A percentile compares a stretch with the other conserved stretches of the same genome.
Evolutionary conservation across 2,888 invertebrate genomes (phyloP).

Genomic region (Scotopteryx bipunctaria): DNA sequence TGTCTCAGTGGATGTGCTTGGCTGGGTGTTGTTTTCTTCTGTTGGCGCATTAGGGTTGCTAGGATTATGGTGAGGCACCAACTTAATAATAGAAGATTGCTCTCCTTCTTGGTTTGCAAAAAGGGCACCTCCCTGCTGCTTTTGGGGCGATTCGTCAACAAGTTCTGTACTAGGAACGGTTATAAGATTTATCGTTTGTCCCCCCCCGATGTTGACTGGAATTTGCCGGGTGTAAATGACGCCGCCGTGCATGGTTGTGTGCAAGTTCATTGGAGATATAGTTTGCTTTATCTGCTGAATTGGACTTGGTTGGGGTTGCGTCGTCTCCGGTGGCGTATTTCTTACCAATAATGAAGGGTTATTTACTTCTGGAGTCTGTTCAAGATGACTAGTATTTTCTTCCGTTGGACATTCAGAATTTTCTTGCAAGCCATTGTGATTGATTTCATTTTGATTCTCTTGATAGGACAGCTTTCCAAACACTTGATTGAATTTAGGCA

Average conservation of each 20-base stretch:
- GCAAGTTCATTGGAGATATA: slow-evolving; percentile 81
- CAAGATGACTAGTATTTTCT: slow-evolving; percentile 64
- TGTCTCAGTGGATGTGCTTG: slow-evolving; percentile 54
- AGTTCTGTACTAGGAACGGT: slow-evolving; percentile 78
- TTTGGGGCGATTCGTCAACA: slow-evolving; percentile 67
- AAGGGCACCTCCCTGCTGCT: no score
- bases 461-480: slow-evolving; percentile 89
- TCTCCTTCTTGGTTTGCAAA: slow-evolving; percentile 64
- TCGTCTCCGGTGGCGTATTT: slow-evolving; percentile 58
- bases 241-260: slow-evolving; percentile 84
- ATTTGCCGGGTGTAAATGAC: slow-evolving; percentile 89
- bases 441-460: slow-evolving; percentile 65
- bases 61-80: slow-evolving; percentile 66
- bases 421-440: slow-evolving; percentile 42
- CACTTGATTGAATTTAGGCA: slow-evolving; percentile 91
- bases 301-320: slow-evolving; percentile 64
- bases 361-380: slow-evolving; percentile 64
- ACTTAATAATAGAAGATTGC: slow-evolving; percentile 70
- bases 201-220: slow-evolving; percentile 83
- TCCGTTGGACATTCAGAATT: slow-evolving; percentile 56
- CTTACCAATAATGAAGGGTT: slow-evolving; percentile 70
- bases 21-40: slow-evolving; percentile 61
- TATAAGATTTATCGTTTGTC: slow-evolving; percentile 84
- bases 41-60: slow-evolving; percentile 44
- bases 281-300: slow-evolving; percentile 79